Conservation (phyloP, 1,140 invertebrate genomes). For the Drosophila prosaltans region DNA sequence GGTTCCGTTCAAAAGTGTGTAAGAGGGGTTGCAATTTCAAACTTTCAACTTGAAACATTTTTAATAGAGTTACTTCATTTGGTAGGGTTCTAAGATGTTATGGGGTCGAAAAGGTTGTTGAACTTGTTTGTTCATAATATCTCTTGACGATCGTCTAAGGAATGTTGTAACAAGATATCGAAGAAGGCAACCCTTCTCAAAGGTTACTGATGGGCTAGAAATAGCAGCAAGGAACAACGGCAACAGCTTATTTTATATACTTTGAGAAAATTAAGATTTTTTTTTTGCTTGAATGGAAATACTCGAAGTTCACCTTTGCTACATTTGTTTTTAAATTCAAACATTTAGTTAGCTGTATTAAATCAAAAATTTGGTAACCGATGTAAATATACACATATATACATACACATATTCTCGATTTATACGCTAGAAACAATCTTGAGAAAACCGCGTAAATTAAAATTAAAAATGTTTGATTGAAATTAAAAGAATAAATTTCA, state of each 20-base stretch:
- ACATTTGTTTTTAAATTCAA: no score
- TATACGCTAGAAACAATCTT: no score
- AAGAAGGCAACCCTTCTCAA: slow-evolving; percentile 33
- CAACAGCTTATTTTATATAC: not conserved
- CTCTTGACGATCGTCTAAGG: slow-evolving; percentile 8
- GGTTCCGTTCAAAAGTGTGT: slow-evolving; percentile 23
- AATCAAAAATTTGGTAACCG: no score
- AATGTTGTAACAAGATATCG: slow-evolving; percentile 30
- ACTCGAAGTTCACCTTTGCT: no score
- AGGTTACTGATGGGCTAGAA: not conserved
- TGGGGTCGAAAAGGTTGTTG: slow-evolving; percentile 39
- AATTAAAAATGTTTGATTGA: no score
- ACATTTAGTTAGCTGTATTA: no score
- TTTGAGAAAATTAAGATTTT: not conserved
- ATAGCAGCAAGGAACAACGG: not conserved
- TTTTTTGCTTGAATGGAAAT: not conserved
- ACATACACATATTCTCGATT: no score
- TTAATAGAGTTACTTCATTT: slow-evolving; percentile 20
- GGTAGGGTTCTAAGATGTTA: slow-evolving; percentile 45
- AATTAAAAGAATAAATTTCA: no score
- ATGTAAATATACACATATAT: no score
- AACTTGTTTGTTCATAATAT: slow-evolving; percentile 26
- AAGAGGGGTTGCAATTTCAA: slow-evolving; percentile 12
- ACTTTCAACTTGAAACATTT: slow-evolving; percentile 1
- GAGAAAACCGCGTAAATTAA: no score